Evolutionary conservation across 2,888 invertebrate species (phyloP).

Genomic region (Congeria kusceri): DNA sequence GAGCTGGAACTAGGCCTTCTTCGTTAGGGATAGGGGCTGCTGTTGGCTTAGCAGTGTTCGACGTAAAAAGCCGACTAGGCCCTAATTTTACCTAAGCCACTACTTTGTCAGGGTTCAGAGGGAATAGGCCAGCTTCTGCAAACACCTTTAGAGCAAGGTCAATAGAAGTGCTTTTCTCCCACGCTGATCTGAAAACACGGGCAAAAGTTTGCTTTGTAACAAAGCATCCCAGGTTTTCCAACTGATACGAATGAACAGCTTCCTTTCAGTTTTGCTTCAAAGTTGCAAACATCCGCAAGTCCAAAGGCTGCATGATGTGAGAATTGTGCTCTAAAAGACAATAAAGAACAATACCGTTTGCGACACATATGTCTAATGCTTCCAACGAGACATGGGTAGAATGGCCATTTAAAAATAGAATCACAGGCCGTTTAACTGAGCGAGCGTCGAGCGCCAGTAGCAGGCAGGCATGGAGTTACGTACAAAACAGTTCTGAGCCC

Average conservation of each 20-base stretch:
- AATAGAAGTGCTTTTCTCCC: conserved; percentile 39
- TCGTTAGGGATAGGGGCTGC: too few species aligned
- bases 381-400: conserved; percentile 44
- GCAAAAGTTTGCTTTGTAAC: conserved; percentile 55
- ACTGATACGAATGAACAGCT: conserved; percentile 36
- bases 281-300: conserved; percentile 48
- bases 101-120: conserved; percentile 9
- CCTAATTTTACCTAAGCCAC: conserved; percentile 18
- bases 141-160: conserved; percentile 47
- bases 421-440: conserved; percentile 30
- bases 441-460: conserved; percentile 17
- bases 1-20: not conserved
- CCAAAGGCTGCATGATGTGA: conserved; percentile 51
- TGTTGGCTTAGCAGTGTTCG: too few species aligned
- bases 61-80: conserved; percentile 1
- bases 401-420: conserved; percentile 57
- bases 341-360: conserved; percentile 45
- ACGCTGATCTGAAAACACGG: conserved; percentile 39
- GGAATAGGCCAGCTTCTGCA: conserved; percentile 34
- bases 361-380: conserved; percentile 36
- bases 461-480: conserved; percentile 22
- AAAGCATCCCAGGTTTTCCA: conserved; percentile 31
- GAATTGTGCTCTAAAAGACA: conserved; percentile 54
- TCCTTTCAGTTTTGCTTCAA: conserved; percentile 56
- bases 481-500: conserved; percentile 33